Percentiles rank a stretch among this genome's conserved stretches.
Conservation (phyloP, 1,140 invertebrate species). For the Neodiprion lecontei region DNA sequence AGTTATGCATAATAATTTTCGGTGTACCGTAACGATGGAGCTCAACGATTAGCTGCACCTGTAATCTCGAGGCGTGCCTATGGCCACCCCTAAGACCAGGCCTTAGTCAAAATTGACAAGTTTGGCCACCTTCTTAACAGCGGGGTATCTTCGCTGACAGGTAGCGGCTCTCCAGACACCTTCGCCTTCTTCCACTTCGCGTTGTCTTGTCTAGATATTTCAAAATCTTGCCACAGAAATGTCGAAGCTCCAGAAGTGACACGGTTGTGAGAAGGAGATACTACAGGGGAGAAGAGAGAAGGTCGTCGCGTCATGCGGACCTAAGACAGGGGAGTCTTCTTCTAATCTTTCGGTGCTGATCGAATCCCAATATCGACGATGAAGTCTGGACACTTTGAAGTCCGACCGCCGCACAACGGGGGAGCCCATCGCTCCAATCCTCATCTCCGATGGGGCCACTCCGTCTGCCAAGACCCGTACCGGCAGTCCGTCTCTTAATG, state of each 20-base stretch:
- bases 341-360: conserved; percentile 61
- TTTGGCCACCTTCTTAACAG: background rate
- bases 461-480: conserved; percentile 32
- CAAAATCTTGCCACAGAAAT: background rate
- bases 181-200: background rate
- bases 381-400: conserved; percentile 60
- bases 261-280: background rate
- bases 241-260: background rate
- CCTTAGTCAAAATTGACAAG: background rate
- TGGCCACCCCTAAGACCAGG: too few species aligned
- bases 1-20: too few species aligned
- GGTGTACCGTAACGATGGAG: too few species aligned
- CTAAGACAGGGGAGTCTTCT: conserved; percentile 17
- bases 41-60: too few species aligned
- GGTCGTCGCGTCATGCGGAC: background rate
- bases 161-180: background rate
- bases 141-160: background rate
- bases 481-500: conserved; percentile 40
- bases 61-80: too few species aligned
- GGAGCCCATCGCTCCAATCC: conserved; percentile 41
- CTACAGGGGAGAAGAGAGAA: background rate
- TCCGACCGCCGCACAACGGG: conserved; percentile 53
- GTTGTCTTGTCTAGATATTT: too few species aligned
- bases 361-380: conserved; percentile 60
- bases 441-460: conserved; percentile 39